Evolutionary conservation across 2,113 vertebrate genomes (phyloP), one percentile per base, ranked within the genome.

Genomic region (Aegotheles bennettii): DNA sequence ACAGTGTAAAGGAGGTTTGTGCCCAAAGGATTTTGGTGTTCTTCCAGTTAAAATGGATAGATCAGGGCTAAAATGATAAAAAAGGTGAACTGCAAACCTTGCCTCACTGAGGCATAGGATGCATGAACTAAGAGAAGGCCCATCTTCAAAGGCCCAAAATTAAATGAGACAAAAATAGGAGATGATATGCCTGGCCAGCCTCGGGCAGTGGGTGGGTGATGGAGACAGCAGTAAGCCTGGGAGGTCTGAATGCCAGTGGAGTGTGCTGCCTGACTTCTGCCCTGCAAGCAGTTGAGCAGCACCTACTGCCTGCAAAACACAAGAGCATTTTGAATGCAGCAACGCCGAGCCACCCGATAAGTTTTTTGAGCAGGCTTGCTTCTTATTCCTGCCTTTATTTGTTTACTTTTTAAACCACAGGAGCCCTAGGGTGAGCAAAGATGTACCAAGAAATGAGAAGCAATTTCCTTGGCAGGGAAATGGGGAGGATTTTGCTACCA

Each of bases 331-430:
- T 78, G n/a, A 65, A 33, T 0, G 1, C 35, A 31, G 28, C 0
- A 3, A 50, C 1, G 2, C 50, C 3, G 3, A 63, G 8, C 43
- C 29, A 28, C 17, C 29, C 4, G 1, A 38, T 35, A 60, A 80
- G 20, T 38, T 86, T 75, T 71, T 36, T 1, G 1, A 29, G 53
- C 28, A 53, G 53, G 2, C 29, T 63, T 2, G 0, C 38, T 71
- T 70, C 68, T 74, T 64, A 78, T 40, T 54, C n/a, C 36, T 93
- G 54, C 21, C n/a, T 47, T 69, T 38, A n/a, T 84, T 83, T 81
- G 47, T 81, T 85, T 85, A 13, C 35, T 90, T 93, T 85, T 70
- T 35, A 93, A 82, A 88, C 40, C 13, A 7, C 16, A 9, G 40
- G 59, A 53, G 51, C 53, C 67, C 14, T 33, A 69, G 16, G 15